Evolutionary conservation across 30 jellyfish, hydroid and myxozoan genomes (phyloP).

Genomic region (Rhopilema esculentum): DNA sequence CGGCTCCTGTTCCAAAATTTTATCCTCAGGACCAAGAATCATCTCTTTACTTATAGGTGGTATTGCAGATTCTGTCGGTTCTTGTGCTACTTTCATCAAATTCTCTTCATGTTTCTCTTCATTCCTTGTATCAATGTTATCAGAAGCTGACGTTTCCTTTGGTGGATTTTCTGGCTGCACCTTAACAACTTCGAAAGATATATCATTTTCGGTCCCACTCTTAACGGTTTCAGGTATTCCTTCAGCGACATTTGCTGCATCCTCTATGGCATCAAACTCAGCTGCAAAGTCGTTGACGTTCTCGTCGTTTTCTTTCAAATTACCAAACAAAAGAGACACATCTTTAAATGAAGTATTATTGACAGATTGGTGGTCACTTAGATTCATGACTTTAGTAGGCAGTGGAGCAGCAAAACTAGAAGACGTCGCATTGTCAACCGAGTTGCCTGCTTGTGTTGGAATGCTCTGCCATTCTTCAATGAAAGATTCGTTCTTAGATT

Average conservation of each 20-base stretch:
- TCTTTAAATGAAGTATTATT: background rate
- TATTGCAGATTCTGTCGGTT: background rate
- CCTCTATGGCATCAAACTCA: conserved; percentile 60
- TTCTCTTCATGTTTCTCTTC: background rate
- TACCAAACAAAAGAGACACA: conserved; percentile 20
- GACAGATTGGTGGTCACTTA: background rate
- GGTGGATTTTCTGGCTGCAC: background rate
- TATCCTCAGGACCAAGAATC: background rate
- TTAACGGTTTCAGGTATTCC: conserved; percentile 2
- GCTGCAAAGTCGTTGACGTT: conserved; percentile 60
- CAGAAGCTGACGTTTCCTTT: background rate
- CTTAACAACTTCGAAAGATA: conserved; percentile 23
- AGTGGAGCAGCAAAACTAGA: background rate
- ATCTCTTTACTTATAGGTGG: background rate
- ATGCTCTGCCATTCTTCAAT: conserved; percentile 9
- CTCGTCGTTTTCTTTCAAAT: conserved; percentile 52
- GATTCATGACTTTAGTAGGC: conserved; percentile 25
- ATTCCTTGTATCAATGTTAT: background rate
- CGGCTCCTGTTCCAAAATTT: background rate
- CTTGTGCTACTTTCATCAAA: background rate
- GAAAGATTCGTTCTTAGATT: background rate
- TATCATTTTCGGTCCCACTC: conserved; percentile 9
- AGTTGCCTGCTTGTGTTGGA: conserved; percentile 21
- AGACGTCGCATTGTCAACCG: background rate
- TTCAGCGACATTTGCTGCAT: conserved; percentile 64